Percentiles rank a stretch among this genome's conserved stretches.
Evolutionary conservation across 2,113 vertebrate species (phyloP).

Genomic region (Leuciscus idus): DNA sequence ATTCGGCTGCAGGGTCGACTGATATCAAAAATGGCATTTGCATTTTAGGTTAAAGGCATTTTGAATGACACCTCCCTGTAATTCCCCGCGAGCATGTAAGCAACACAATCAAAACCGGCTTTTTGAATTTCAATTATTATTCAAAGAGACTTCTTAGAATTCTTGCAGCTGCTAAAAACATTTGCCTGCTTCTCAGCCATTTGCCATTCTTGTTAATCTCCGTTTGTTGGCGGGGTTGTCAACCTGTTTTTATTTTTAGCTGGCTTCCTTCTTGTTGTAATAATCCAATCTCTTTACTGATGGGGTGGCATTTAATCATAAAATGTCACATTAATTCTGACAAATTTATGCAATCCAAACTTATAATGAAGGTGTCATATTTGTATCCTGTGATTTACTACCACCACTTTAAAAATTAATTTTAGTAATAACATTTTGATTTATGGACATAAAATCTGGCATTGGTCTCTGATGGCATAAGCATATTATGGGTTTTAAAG

Average conservation of each 20-base stretch:
- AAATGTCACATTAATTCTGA: slow-evolving; percentile 59
- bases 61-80: slow-evolving; percentile 33
- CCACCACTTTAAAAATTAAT: slow-evolving; percentile 56
- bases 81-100: slow-evolving; percentile 29
- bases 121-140: slow-evolving; percentile 37
- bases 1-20: slow-evolving; percentile 40
- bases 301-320: slow-evolving; percentile 52
- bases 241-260: slow-evolving; percentile 42
- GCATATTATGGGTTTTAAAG: slow-evolving; percentile 43
- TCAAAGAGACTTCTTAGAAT: slow-evolving; percentile 21
- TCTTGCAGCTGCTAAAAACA: slow-evolving; percentile 5
- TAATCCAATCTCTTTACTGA: slow-evolving; percentile 39
- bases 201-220: slow-evolving; percentile 3
- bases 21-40: slow-evolving; percentile 46
- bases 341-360: slow-evolving; percentile 59
- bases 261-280: slow-evolving; percentile 23
- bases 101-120: slow-evolving; percentile 14
- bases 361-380: slow-evolving; percentile 65
- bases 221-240: slow-evolving; percentile 7
- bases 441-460: slow-evolving; percentile 49
- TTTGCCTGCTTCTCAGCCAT: not conserved
- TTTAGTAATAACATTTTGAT: slow-evolving; percentile 57
- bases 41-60: slow-evolving; percentile 42
- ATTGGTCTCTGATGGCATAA: slow-evolving; percentile 42
- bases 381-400: slow-evolving; percentile 54